Percentiles rank a stretch among this genome's conserved stretches.
These are phyloP conservation scores for Andricus curvator DNA, from an alignment of 2,888 invertebrate species.

Conservation along the genomic window DNA sequence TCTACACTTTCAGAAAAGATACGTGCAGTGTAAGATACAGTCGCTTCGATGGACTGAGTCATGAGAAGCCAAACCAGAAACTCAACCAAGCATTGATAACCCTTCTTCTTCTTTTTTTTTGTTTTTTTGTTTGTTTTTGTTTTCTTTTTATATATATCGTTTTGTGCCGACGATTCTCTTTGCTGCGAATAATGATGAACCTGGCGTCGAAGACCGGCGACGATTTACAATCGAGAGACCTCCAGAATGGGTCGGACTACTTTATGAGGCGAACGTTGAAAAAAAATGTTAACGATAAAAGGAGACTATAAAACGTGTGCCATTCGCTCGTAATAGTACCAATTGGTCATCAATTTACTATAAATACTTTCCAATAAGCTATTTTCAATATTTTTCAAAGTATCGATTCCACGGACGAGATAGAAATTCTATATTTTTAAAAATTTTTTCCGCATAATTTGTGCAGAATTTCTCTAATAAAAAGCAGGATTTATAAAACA, in stretches of 20 bases:
- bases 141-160: slow-evolving; percentile 11
- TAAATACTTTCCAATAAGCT: neutral
- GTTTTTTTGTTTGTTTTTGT: neutral
- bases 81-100: slow-evolving; percentile 36
- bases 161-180: slow-evolving; percentile 37
- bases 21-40: slow-evolving; percentile 15
- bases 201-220: slow-evolving; percentile 37
- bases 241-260: slow-evolving; percentile 32
- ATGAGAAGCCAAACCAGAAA: slow-evolving; percentile 37
- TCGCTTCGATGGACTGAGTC: slow-evolving; percentile 22
- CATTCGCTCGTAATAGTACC: slow-evolving; percentile 17
- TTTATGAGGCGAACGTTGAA: slow-evolving; percentile 25
- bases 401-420: neutral
- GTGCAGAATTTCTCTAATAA: no score
- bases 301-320: slow-evolving; percentile 17
- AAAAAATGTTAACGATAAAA: slow-evolving; percentile 27
- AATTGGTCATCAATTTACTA: slow-evolving; percentile 27
- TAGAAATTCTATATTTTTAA: no score
- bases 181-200: slow-evolving; percentile 37
- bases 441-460: no score
- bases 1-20: slow-evolving; percentile 25
- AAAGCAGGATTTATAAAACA: no score
- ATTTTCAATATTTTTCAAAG: neutral
- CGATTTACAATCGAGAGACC: slow-evolving; percentile 37
- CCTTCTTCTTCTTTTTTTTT: neutral